phyloP scores from a whole-genome alignment of 1,140 invertebrate genomes.

The Danaus melanippus region DNA sequence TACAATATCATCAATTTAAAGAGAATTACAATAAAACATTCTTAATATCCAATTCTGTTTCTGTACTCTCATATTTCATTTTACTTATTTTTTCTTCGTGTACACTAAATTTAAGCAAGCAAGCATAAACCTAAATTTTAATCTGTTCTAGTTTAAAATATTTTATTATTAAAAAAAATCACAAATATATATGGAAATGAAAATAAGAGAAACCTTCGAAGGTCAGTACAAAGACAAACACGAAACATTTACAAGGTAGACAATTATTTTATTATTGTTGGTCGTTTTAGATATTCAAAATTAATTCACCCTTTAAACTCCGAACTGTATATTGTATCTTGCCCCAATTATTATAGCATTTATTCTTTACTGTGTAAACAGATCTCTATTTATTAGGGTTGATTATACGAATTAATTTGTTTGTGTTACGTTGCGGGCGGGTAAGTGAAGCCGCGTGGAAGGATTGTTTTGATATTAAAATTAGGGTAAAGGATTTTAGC shows the following conservation, averaged over 20 bases:
- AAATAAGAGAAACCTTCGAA: conserved; percentile 1
- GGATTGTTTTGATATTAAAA: conserved; percentile 69
- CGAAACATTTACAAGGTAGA: conserved; percentile 12
- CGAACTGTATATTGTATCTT: conserved; percentile 62
- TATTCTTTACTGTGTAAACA: conserved; percentile 68
- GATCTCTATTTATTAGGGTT: conserved; percentile 68
- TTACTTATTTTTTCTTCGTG: no score
- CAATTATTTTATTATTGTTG: conserved; percentile 33
- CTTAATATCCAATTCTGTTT: no score
- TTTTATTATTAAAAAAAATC: no score
- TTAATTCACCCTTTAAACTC: conserved; percentile 65
- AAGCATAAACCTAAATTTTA: no score
- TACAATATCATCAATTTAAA: no score
- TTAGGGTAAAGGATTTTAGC: conserved; percentile 61
- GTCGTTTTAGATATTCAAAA: conserved; percentile 46
- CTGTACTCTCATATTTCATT: no score
- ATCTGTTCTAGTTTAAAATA: no score
- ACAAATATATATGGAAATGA: neutral
- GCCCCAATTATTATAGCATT: conserved; percentile 67
- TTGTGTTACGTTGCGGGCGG: conserved; percentile 62
- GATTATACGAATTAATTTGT: conserved; percentile 71
- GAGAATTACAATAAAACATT: no score
- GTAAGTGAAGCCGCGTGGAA: conserved; percentile 43
- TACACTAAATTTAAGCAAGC: no score
- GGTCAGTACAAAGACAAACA: conserved; percentile 10